Evolutionary conservation across 1,140 invertebrate species (phyloP).

Genomic region (Drosophila nigromelanica): DNA sequence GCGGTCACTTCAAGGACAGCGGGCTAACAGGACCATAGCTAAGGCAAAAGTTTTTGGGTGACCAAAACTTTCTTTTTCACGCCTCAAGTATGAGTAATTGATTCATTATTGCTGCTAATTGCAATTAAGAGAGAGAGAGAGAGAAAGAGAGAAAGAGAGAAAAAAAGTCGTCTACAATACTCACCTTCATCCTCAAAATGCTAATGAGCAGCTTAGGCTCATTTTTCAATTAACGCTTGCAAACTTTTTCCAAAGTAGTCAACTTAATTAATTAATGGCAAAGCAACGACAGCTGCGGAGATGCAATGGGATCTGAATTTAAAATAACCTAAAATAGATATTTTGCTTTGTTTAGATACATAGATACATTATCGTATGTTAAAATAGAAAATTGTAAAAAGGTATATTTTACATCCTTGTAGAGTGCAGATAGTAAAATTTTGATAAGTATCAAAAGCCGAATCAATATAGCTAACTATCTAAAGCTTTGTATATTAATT

Average conservation of each 20-base stretch:
- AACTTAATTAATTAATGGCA: slow-evolving; percentile 71
- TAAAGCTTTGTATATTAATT: too few species aligned
- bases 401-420: too few species aligned
- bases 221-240: slow-evolving; percentile 73
- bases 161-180: not conserved
- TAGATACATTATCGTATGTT: not conserved
- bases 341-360: not conserved
- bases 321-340: not conserved
- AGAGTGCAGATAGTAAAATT: too few species aligned
- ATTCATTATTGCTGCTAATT: slow-evolving; percentile 72
- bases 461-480: too few species aligned
- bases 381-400: too few species aligned
- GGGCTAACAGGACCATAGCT: not conserved
- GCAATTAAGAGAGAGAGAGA: slow-evolving; percentile 31
- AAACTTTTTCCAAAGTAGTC: slow-evolving; percentile 36
- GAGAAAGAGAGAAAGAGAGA: not conserved
- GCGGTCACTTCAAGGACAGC: slow-evolving; percentile 74
- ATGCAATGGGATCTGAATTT: slow-evolving; percentile 27
- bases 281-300: slow-evolving; percentile 42
- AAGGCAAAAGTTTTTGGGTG: slow-evolving; percentile 56
- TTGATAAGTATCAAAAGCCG: too few species aligned
- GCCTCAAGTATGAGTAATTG: slow-evolving; percentile 81
- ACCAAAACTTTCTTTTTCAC: slow-evolving; percentile 70
- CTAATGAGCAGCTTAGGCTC: slow-evolving; percentile 78
- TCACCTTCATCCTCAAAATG: slow-evolving; percentile 36